Percentiles rank a stretch among this genome's conserved stretches.
Evolutionary conservation across 1,140 invertebrate species (phyloP).

Genomic region (Diabrotica virgifera): DNA sequence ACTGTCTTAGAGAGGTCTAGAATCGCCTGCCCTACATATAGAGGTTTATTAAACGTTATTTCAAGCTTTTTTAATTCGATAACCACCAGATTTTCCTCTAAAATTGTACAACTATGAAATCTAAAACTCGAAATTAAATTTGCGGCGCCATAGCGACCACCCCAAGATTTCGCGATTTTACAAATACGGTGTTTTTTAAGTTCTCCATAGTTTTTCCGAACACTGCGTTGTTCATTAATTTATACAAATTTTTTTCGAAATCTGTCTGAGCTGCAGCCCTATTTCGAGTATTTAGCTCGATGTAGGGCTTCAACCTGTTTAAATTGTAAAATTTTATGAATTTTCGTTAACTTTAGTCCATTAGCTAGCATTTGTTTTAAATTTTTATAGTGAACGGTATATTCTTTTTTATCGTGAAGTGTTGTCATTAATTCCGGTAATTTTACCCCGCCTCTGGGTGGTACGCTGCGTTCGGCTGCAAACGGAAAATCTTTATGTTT

Average conservation of each 20-base stretch:
- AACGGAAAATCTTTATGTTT: conserved; percentile 47
- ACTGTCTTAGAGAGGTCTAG: no score
- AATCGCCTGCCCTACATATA: conserved; percentile 39
- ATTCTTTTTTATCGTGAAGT: conserved; percentile 37
- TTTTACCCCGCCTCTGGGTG: conserved; percentile 27
- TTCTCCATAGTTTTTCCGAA: no score
- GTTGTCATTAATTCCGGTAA: conserved; percentile 47
- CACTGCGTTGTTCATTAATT: conserved; percentile 48
- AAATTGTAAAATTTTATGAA: conserved; percentile 42
- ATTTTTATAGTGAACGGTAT: conserved; percentile 46
- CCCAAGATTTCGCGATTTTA: not conserved
- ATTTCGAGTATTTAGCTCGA: conserved; percentile 46
- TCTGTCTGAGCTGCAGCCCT: conserved; percentile 41
- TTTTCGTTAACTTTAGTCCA: conserved; percentile 7
- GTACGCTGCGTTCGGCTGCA: conserved; percentile 35
- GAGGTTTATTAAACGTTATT: conserved; percentile 44
- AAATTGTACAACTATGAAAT: conserved; percentile 35
- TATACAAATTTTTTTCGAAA: conserved; percentile 50
- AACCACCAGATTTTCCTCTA: conserved; percentile 40
- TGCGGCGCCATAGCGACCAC: conserved; percentile 11
- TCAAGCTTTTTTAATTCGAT: conserved; percentile 20
- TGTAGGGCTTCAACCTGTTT: conserved; percentile 46
- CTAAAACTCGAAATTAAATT: conserved; percentile 13
- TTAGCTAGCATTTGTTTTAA: no score
- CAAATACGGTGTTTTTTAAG: no score